Conservation (phyloP, 2,113 vertebrate genomes). For the Syrrhaptes paradoxus region DNA sequence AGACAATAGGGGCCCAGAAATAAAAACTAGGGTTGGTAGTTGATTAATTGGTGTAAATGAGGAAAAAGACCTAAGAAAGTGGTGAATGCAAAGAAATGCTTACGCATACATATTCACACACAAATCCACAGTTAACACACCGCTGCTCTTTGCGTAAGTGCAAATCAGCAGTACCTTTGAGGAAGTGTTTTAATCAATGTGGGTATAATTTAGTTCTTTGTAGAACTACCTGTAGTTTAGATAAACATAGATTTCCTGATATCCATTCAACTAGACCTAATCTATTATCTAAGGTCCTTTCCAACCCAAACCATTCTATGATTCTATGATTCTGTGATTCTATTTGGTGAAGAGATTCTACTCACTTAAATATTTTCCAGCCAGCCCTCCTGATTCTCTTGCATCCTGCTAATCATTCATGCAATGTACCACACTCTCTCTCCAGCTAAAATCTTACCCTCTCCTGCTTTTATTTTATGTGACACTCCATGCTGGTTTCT, state of each 20-base stretch:
- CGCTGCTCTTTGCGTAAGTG: background rate
- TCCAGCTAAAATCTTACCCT: background rate
- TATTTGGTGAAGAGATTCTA: background rate
- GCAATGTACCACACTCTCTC: rapidly evolving
- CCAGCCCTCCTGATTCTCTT: background rate
- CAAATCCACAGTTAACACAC: background rate
- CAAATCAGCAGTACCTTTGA: background rate
- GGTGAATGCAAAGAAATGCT: background rate
- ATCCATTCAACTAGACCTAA: background rate
- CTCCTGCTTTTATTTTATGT: background rate
- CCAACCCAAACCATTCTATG: too few relatives aligned
- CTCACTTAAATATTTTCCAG: background rate
- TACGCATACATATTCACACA: background rate
- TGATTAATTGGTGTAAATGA: background rate
- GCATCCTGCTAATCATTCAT: background rate
- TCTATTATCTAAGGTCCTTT: background rate
- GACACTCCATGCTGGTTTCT: background rate
- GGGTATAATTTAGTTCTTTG: background rate
- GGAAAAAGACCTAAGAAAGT: background rate
- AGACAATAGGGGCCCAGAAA: background rate
- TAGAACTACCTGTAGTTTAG: background rate
- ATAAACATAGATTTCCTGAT: background rate
- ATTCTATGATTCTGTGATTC: too few relatives aligned
- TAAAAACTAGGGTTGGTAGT: background rate
- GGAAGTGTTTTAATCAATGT: background rate